These are phyloP conservation scores for Maconellicoccus hirsutus DNA, from an alignment of 1,140 invertebrate genomes.

Conservation along the genomic window DNA sequence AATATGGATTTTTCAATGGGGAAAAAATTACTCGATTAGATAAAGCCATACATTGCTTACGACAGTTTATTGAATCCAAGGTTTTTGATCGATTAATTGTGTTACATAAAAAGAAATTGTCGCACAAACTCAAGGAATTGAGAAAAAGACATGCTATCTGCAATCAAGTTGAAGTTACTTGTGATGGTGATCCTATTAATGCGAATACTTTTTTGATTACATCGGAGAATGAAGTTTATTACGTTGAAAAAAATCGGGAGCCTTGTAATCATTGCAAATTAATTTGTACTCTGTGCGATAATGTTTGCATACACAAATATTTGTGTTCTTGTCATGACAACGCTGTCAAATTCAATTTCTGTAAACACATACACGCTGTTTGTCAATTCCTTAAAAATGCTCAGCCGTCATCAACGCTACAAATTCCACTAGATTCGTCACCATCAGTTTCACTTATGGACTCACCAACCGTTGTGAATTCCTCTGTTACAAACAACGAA, in stretches of 20 bases:
- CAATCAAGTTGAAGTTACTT: not conserved
- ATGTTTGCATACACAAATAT: not conserved
- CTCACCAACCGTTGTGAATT: too few species aligned
- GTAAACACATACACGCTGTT: too few species aligned
- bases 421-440: too few species aligned
- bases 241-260: not conserved
- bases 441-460: too few species aligned
- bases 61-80: not conserved
- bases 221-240: not conserved
- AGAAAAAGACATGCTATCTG: not conserved
- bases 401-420: too few species aligned
- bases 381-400: too few species aligned
- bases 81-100: conserved; percentile 1
- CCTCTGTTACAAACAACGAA: too few species aligned
- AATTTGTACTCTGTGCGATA: not conserved
- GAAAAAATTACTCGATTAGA: conserved; percentile 6
- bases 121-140: conserved; percentile 23
- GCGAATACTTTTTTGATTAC: not conserved
- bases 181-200: not conserved
- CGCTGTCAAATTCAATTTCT: too few species aligned
- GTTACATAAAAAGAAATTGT: conserved; percentile 11
- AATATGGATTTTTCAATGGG: not conserved
- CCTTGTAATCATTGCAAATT: not conserved
- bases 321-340: too few species aligned
- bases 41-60: not conserved